Conservation (phyloP, 1,140 invertebrate species). For the Thaumetopoea pityocampa region DNA sequence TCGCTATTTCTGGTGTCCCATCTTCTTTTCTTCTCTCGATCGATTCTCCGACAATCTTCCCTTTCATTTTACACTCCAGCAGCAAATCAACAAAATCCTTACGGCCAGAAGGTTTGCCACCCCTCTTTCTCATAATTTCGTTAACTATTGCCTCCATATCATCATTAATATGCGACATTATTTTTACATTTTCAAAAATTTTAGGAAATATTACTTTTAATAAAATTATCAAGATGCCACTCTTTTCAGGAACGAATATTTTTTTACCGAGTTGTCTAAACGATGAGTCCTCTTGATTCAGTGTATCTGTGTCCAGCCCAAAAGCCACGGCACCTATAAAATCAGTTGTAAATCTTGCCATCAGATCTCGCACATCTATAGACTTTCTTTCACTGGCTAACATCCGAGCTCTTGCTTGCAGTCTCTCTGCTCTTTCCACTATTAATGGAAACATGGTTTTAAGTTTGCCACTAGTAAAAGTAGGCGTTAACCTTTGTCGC, state of each 20-base stretch:
- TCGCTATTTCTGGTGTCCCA: conserved; percentile 29
- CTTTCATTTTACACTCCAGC: conserved; percentile 70
- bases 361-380: conserved; percentile 62
- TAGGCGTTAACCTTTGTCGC: conserved; percentile 75
- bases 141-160: conserved; percentile 29
- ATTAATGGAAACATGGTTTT: conserved; percentile 74
- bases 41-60: conserved; percentile 47
- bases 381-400: conserved; percentile 16
- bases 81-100: conserved; percentile 78
- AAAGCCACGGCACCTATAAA: conserved; percentile 73
- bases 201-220: conserved; percentile 39
- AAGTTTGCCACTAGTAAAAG: conserved; percentile 77
- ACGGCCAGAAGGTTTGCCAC: conserved; percentile 44
- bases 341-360: conserved; percentile 69
- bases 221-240: conserved; percentile 10
- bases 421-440: conserved; percentile 43
- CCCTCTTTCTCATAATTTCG: conserved; percentile 34
- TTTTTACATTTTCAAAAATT: conserved; percentile 32
- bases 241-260: conserved; percentile 38
- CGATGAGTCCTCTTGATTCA: conserved; percentile 47
- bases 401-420: conserved; percentile 32
- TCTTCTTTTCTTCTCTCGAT: conserved; percentile 59
- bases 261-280: conserved; percentile 53
- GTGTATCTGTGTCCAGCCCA: conserved; percentile 52
- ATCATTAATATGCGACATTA: conserved; percentile 23